These are phyloP conservation scores for Amia ocellicauda DNA, from an alignment of 2,113 vertebrate species.

Conservation along the genomic window DNA sequence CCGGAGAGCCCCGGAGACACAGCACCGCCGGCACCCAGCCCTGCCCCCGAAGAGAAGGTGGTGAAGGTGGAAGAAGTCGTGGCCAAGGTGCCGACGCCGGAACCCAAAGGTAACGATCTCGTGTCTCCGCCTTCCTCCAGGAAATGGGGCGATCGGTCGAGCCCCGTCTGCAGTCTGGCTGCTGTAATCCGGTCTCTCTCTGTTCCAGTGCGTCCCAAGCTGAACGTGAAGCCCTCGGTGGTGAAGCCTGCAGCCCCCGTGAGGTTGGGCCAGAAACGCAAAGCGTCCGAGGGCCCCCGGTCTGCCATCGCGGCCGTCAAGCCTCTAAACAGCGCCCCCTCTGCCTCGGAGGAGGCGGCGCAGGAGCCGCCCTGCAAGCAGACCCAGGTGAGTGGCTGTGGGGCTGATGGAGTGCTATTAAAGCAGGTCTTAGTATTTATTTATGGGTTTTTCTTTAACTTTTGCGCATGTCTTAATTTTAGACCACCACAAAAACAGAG, in stretches of 20 bases:
- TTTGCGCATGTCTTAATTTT: too few species aligned
- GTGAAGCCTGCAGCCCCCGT: conserved; percentile 61
- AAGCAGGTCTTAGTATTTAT: neutral
- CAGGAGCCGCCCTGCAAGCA: conserved; percentile 25
- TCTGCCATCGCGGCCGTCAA: conserved; percentile 84
- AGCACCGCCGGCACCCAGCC: neutral
- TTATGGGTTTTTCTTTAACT: neutral
- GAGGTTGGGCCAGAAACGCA: conserved; percentile 70
- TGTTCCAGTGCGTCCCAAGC: conserved; percentile 73
- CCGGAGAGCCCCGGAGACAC: too few species aligned
- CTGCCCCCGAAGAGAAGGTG: conserved; percentile 3
- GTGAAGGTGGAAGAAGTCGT: conserved; percentile 17
- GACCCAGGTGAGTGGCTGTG: conserved; percentile 34
- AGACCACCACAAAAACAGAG: too few species aligned
- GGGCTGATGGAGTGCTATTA: too few species aligned
- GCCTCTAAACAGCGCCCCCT: conserved; percentile 61
- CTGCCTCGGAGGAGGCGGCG: conserved; percentile 17
- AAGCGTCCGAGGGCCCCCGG: conserved; percentile 45
- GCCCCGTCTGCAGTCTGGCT: too few species aligned
- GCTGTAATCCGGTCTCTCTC: too few species aligned
- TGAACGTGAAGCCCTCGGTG: conserved; percentile 78
- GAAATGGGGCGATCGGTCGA: too few species aligned
- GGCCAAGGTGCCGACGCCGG: conserved; percentile 24
- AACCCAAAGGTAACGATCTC: conserved; percentile 53
- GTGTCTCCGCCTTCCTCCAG: too few species aligned